Percentiles rank a stretch among this genome's conserved stretches.
Evolutionary conservation across 2,797 vertebrate species (phyloP).

Genomic region (Hypotaenidia okinawae): DNA sequence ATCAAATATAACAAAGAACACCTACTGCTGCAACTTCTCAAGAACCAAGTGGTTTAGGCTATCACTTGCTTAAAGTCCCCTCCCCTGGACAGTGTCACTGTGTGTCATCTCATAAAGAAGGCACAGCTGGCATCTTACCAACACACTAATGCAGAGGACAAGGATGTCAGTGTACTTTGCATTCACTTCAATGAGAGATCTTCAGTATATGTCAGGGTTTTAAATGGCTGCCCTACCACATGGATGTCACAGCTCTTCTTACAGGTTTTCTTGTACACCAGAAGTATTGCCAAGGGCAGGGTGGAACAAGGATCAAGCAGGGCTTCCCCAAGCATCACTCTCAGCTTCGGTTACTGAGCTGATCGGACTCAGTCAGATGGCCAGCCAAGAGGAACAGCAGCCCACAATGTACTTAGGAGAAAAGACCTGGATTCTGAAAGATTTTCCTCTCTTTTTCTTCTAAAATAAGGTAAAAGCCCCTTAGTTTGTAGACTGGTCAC

Average conservation of each 20-base stretch:
- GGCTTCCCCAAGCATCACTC: not conserved
- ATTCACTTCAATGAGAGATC: not conserved
- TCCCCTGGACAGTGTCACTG: not conserved
- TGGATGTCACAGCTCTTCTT: not conserved
- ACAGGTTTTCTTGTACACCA: not conserved
- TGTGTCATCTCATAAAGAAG: not conserved
- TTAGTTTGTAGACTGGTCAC: not conserved
- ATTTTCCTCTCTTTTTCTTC: not conserved
- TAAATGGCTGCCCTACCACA: not conserved
- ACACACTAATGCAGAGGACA: not conserved
- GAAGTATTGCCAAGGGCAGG: not conserved
- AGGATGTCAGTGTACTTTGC: not conserved
- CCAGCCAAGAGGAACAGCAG: not conserved
- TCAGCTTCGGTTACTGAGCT: not conserved
- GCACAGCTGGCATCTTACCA: not conserved
- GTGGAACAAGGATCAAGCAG: not conserved
- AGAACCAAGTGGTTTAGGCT: not conserved
- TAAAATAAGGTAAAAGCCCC: not conserved
- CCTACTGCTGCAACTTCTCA: not conserved
- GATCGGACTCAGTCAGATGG: rapidly evolving
- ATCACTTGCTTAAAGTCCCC: not conserved
- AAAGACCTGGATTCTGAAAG: not conserved
- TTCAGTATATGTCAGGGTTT: not conserved
- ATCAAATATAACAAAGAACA: not conserved
- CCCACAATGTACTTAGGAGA: not conserved